Evolutionary conservation across 2,113 vertebrate species (phyloP), one percentile per base, ranked within the genome.

Genomic region (Halcyon senegalensis): DNA sequence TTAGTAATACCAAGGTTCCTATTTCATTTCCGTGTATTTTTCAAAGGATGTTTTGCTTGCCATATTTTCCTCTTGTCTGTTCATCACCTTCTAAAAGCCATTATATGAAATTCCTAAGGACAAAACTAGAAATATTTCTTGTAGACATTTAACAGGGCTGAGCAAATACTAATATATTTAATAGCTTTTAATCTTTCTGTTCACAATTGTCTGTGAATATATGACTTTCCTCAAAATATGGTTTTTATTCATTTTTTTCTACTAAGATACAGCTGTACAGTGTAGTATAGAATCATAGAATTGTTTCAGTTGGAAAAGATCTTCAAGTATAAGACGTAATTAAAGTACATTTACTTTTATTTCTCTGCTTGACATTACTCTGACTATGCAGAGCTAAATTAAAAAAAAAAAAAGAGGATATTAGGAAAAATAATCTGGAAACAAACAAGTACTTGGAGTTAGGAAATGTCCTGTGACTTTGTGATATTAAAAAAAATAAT

Each of bases 141-240:
- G n/a, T n/a, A 85, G 72, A 81, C 19, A 28, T 80, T 85, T 85
- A 87, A 44, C 21, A 83, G 35, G 39, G 14, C 66, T 85, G 64
- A 69, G 64, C 33, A 93, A 96, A 90, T 89, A 85, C 62, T 91
- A 93, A 75, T 53, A 79, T 50, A 85, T 87, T 82, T 46, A 82
- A 53, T 74, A 82, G 30, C 8, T 74, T 94, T 89, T 93, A 82
- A 77, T 58, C 28, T 85, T 31, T 90, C 87, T 66, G 33, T 44
- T 91, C 43, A 55, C 10, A 44, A 11, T 64, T 70, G 33, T 81
- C 58, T 85, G 16, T 84, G 73, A 91, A 51, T 75, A 60, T 51
- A 87, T 27, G 78, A 66, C 46, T 72, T 84, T 51, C 68, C 62
- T 77, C 37, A 87, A 93, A 95, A 86, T 56, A 69, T 0, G 56